Conservation (phyloP, 2,888 invertebrate genomes). For the Diabrotica balteata region DNA sequence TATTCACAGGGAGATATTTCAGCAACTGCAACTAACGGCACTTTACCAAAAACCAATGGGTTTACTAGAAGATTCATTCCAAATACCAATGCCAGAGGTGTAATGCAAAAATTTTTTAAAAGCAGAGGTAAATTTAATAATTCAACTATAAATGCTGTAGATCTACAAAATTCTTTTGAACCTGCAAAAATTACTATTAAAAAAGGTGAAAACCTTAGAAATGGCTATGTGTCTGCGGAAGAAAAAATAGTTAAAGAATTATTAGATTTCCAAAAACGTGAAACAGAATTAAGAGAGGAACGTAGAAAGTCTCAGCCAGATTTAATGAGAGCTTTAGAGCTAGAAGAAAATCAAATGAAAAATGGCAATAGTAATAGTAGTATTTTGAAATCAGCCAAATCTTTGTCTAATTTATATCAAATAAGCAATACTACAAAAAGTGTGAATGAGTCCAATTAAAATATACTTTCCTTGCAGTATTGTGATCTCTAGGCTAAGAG, state of each 20-base stretch:
- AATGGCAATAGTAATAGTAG: conserved; percentile 27
- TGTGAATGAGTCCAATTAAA: not conserved
- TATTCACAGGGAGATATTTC: conserved; percentile 19
- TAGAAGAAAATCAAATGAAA: conserved; percentile 60
- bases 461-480: not conserved
- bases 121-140: conserved; percentile 74
- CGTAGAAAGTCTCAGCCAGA: conserved; percentile 71
- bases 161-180: conserved; percentile 45
- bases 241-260: conserved; percentile 81
- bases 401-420: conserved; percentile 44
- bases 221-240: conserved; percentile 84
- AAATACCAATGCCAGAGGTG: conserved; percentile 66
- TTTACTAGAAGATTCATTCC: conserved; percentile 70
- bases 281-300: conserved; percentile 66
- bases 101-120: conserved; percentile 87
- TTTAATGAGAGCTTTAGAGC: conserved; percentile 68
- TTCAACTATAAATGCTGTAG: conserved; percentile 46
- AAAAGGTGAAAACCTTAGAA: conserved; percentile 69
- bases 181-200: conserved; percentile 57
- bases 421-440: conserved; percentile 23
- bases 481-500: conserved; percentile 8
- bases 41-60: conserved; percentile 55
- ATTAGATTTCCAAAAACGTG: conserved; percentile 78
- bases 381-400: conserved; percentile 42
- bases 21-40: conserved; percentile 27